Percentiles rank a stretch among this genome's conserved stretches.
Conservation (phyloP, 2,888 invertebrate species). For the Athetis lepigone region DNA sequence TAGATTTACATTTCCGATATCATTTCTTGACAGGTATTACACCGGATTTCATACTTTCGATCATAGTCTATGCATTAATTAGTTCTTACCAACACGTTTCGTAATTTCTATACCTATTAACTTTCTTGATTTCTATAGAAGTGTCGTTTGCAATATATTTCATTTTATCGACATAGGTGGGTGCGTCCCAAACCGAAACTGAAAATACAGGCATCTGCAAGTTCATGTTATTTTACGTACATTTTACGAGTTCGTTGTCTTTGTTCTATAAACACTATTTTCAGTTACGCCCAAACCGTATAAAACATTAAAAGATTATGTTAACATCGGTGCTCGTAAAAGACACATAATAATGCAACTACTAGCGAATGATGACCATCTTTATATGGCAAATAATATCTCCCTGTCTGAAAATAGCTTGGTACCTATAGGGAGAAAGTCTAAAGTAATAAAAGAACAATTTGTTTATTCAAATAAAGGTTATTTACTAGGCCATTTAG, state of each 20-base stretch:
- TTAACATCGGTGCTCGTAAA: slow-evolving; percentile 75
- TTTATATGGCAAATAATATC: slow-evolving; percentile 45
- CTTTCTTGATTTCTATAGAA: slow-evolving; percentile 33
- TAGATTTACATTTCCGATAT: slow-evolving; percentile 64
- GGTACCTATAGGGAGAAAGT: slow-evolving; percentile 53
- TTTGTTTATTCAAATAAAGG: slow-evolving; percentile 72
- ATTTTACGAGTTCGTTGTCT: slow-evolving; percentile 89
- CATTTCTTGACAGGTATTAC: slow-evolving; percentile 34
- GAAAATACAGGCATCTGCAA: slow-evolving; percentile 65
- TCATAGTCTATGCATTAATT: slow-evolving; percentile 21
- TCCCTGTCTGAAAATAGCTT: slow-evolving; percentile 36
- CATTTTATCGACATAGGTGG: slow-evolving; percentile 16
- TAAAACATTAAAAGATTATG: slow-evolving; percentile 77
- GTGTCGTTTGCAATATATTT: slow-evolving; percentile 11
- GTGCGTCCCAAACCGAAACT: slow-evolving; percentile 47
- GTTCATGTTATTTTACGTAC: slow-evolving; percentile 73
- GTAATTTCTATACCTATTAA: slow-evolving; percentile 13
- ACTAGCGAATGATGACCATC: slow-evolving; percentile 42
- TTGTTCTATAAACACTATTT: slow-evolving; percentile 84
- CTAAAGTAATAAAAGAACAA: slow-evolving; percentile 65
- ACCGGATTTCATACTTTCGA: slow-evolving; percentile 39
- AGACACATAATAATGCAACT: slow-evolving; percentile 59
- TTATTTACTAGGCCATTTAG: slow-evolving; percentile 81
- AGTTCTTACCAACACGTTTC: slow-evolving; percentile 12
- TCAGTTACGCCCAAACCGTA: slow-evolving; percentile 73